A percentile compares a stretch with the other conserved stretches of the same genome.
phyloP scores from a whole-genome alignment of 2,888 invertebrate species.

The Sphinx pinastri region DNA sequence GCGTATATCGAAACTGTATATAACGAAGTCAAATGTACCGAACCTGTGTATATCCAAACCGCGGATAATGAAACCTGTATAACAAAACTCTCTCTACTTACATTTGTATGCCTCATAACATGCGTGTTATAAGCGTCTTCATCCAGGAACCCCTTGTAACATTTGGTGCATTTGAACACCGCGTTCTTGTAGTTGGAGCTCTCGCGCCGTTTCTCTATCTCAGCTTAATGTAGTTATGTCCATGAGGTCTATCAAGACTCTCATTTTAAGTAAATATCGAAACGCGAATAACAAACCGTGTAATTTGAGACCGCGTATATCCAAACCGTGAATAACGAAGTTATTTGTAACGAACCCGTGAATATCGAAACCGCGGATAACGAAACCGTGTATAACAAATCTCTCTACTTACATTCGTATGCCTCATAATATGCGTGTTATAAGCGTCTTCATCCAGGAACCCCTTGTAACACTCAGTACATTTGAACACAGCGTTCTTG shows the following conservation, averaged over 20 bases:
- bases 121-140: conserved; percentile 70
- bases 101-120: conserved; percentile 65
- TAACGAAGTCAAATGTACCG: neutral
- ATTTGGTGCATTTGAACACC: conserved; percentile 66
- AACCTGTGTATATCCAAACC: neutral
- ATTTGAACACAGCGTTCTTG: conserved; percentile 69
- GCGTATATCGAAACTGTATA: neutral
- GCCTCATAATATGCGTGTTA: conserved; percentile 64
- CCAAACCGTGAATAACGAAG: neutral
- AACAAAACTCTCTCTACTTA: conserved; percentile 49
- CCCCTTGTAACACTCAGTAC: conserved; percentile 69
- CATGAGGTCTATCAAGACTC: too few relatives aligned
- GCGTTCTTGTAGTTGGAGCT: conserved; percentile 69
- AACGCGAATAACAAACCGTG: neutral
- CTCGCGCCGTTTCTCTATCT: conserved; percentile 68
- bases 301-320: neutral
- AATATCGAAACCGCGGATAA: neutral
- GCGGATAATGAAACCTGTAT: neutral
- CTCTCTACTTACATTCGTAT: conserved; percentile 62
- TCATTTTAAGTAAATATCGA: neutral
- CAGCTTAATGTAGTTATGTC: too few relatives aligned
- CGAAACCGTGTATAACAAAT: neutral
- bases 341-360: neutral
- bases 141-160: conserved; percentile 72
- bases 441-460: conserved; percentile 72